These are phyloP conservation scores for Piscicola geometra DNA, from an alignment of 2,888 invertebrate genomes.

Conservation along the genomic window DNA sequence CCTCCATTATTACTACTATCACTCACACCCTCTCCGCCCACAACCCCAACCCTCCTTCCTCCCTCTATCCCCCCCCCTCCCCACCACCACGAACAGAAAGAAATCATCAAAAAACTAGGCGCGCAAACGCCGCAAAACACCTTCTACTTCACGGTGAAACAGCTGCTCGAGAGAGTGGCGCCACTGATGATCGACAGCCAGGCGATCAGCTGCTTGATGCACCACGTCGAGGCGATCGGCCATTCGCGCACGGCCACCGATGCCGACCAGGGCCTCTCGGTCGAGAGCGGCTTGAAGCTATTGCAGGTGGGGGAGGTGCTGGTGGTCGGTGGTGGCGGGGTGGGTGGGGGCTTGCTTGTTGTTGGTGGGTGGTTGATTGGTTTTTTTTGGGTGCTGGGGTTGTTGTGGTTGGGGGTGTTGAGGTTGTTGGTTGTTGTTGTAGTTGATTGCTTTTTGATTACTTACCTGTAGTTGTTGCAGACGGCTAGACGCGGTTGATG, in stretches of 20 bases:
- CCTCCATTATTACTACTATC: no score
- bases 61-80: neutral
- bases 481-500: no score
- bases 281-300: slow-evolving; percentile 81
- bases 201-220: slow-evolving; percentile 66
- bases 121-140: slow-evolving; percentile 91
- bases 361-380: no score
- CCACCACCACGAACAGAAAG: slow-evolving; percentile 59
- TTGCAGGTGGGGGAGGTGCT: slow-evolving; percentile 64
- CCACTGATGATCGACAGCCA: slow-evolving; percentile 92
- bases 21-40: no score
- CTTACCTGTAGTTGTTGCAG: neutral
- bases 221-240: slow-evolving; percentile 58
- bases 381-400: neutral
- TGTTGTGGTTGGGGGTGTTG: no score
- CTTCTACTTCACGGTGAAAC: slow-evolving; percentile 91
- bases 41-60: no score
- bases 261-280: slow-evolving; percentile 60
- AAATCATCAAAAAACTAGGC: slow-evolving; percentile 83
- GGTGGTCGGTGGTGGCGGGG: neutral
- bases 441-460: neutral
- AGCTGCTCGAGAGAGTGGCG: slow-evolving; percentile 82
- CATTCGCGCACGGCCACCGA: slow-evolving; percentile 44
- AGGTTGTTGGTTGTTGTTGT: no score
- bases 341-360: no score